phyloP scores from a whole-genome alignment of 2,113 vertebrate genomes.

The Tetraodon nigroviridis region DNA sequence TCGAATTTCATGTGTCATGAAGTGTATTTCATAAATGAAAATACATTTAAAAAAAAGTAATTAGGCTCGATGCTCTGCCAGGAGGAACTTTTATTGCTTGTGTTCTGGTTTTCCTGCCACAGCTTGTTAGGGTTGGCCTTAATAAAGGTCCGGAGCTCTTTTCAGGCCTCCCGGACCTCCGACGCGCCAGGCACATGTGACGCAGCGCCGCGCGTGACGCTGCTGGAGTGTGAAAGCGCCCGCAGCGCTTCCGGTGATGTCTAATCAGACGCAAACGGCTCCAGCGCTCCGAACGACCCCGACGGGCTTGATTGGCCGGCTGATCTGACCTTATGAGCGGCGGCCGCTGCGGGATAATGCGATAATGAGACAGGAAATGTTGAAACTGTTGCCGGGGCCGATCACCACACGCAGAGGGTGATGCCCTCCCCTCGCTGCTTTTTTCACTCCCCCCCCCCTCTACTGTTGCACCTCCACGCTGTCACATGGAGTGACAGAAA shows the following conservation, averaged over 20 bases:
- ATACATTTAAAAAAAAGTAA: too few relatives aligned
- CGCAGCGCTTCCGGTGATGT: conserved; percentile 30
- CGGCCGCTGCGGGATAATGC: conserved; percentile 17
- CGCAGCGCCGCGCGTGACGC: neutral
- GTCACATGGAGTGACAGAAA: conserved; percentile 61
- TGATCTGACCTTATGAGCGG: conserved; percentile 29
- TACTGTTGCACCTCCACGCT: conserved; percentile 38
- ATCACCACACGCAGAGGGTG: conserved; percentile 36
- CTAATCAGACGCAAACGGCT: conserved; percentile 34
- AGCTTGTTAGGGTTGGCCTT: too few relatives aligned
- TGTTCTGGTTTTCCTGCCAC: too few relatives aligned
- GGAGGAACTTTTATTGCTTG: conserved; percentile 29
- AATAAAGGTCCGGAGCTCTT: too few relatives aligned
- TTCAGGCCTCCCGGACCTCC: too few relatives aligned
- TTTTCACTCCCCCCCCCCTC: conserved; percentile 42
- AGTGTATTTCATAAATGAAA: conserved; percentile 40
- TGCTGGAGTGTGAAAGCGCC: conserved; percentile 25
- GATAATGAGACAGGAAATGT: conserved; percentile 55
- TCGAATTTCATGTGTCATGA: conserved; percentile 27
- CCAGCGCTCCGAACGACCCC: conserved; percentile 18
- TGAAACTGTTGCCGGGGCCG: conserved; percentile 29
- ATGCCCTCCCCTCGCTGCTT: conserved; percentile 39
- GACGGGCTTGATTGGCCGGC: conserved; percentile 30
- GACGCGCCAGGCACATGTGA: too few relatives aligned
- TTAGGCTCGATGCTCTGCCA: conserved; percentile 43